Base-by-base conservation (phyloP, 2,797 vertebrate species). In the Sciurus vulgaris region DNA sequence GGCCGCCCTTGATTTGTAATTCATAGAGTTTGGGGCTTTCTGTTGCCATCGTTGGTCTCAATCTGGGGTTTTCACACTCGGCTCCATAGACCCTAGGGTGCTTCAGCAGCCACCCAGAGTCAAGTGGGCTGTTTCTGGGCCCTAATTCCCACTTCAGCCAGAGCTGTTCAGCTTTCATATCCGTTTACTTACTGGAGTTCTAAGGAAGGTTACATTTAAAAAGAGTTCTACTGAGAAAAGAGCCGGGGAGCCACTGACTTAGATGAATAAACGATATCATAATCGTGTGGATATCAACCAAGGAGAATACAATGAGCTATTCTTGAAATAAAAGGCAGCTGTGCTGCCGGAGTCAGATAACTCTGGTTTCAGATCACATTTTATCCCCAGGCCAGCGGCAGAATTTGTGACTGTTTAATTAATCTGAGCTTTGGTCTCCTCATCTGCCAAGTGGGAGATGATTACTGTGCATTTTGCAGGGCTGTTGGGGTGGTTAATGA, bases 381-480 rank as follows among this genome's bases (percentile, higher is more conserved):
- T 72, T 47, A 76, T 82, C 81, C 61, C n/a, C 0, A 20, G 10
- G 22, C 49, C 14, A 6, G 63, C 61, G 76, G 56, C 0, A 0
- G 82, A 24, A 22, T 67, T 63, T 41, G 26, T 74, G 35, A 24
- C 79, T 54, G 3, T 86, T 79, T 76, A 72, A 69, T 61, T 72
- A 33, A 51, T 9, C 63, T 13, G 44, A 65, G 49, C 51, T 94
- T 95, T 63, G 85, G 86, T 96, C 81, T 96, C 91, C 89, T 97
- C 81, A 63, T 94, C 93, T 88, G 94, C 77, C 87, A 86, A 28
- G 33, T 44, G 79, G 59, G 74, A 49, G 54, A 38, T 69, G 67
- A 78, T 70, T 54, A 33, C 77, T 33, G 1, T 59, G n/a, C 17
- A 33, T 83, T 91, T 76, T 17, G 2, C 18, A 35, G 35, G n/a